A percentile compares a stretch with the other conserved stretches of the same genome.
Evolutionary conservation across 2,888 invertebrate genomes (phyloP).

Genomic region (Theristus sp.): DNA sequence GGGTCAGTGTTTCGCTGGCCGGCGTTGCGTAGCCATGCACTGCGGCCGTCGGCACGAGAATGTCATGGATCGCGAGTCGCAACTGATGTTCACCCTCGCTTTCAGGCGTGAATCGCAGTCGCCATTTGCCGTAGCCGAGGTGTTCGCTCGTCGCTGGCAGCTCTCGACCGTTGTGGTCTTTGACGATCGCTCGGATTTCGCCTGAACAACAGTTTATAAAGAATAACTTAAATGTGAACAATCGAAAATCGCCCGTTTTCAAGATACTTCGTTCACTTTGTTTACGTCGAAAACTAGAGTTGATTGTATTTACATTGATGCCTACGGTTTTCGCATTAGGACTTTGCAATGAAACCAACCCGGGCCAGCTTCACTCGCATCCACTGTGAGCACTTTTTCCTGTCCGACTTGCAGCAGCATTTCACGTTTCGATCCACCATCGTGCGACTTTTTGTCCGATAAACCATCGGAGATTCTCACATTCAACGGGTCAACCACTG

Average conservation of each 20-base stretch:
- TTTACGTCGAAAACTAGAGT: too few species aligned
- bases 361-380: conserved; percentile 26
- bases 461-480: neutral
- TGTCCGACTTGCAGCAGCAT: conserved; percentile 16
- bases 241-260: too few species aligned
- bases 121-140: conserved; percentile 17
- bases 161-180: neutral
- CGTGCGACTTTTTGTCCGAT: neutral
- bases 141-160: neutral
- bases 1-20: too few species aligned
- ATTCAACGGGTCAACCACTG: conserved; percentile 5
- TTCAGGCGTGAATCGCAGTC: neutral
- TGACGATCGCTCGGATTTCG: conserved; percentile 22
- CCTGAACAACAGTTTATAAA: conserved; percentile 10
- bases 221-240: too few species aligned
- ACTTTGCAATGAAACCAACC: too few species aligned
- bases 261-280: too few species aligned
- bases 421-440: too few species aligned
- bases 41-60: neutral
- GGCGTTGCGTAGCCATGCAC: neutral
- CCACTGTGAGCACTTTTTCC: conserved; percentile 20
- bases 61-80: neutral
- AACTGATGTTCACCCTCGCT: neutral
- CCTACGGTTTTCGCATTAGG: too few species aligned
- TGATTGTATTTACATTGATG: too few species aligned